A percentile compares a stretch with the other conserved stretches of the same genome.
phyloP scores from a whole-genome alignment of 1,140 invertebrate genomes.

The Doryteuthis pealeii region DNA sequence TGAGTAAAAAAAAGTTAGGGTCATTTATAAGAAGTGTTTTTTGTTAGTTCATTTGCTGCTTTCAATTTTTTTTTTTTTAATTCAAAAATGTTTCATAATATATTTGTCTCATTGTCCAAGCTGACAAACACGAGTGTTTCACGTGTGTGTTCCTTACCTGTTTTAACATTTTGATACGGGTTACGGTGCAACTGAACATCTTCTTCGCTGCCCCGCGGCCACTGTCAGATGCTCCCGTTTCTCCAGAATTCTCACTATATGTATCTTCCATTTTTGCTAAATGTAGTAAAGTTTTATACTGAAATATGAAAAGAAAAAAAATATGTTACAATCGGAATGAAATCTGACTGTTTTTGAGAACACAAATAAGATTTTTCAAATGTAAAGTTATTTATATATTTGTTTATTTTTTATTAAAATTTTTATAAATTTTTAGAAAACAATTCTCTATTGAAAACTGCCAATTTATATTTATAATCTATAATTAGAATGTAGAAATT shows the following conservation, averaged over 20 bases:
- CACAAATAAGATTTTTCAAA: too few relatives aligned
- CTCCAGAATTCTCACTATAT: conserved; percentile 46
- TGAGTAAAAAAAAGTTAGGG: too few relatives aligned
- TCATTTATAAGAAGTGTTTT: too few relatives aligned
- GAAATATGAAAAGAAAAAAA: background rate
- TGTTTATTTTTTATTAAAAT: too few relatives aligned
- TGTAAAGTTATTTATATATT: too few relatives aligned
- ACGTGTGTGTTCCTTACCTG: background rate
- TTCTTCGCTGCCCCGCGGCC: conserved; percentile 48
- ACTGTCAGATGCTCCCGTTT: conserved; percentile 44
- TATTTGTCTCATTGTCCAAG: background rate
- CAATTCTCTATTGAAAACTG: too few relatives aligned
- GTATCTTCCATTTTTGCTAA: conserved; percentile 34
- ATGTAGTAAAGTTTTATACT: conserved; percentile 13
- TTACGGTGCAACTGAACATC: conserved; percentile 32
- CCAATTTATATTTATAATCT: too few relatives aligned
- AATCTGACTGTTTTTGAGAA: too few relatives aligned
- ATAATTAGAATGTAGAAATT: too few relatives aligned
- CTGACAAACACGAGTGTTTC: background rate
- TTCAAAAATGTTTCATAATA: background rate
- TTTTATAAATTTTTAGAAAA: too few relatives aligned
- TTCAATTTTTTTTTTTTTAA: background rate
- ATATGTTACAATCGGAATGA: too few relatives aligned
- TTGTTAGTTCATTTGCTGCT: background rate
- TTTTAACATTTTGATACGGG: conserved; percentile 1